Evolutionary conservation across 2,113 vertebrate species (phyloP).

Genomic region (Nasalis larvatus): DNA sequence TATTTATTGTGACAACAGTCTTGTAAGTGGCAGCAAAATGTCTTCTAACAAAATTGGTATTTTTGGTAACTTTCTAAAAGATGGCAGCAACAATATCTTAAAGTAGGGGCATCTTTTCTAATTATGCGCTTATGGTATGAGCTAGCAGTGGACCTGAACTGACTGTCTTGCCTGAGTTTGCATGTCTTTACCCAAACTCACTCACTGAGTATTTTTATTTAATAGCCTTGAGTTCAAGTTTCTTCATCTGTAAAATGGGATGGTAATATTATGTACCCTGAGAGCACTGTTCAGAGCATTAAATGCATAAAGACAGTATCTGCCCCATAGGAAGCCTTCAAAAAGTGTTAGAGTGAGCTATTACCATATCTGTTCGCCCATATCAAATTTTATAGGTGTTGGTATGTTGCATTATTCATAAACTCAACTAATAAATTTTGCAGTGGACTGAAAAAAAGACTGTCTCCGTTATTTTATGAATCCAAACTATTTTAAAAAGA

Average conservation of each 20-base stretch:
- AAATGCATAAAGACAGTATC: not conserved
- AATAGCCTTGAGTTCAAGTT: not conserved
- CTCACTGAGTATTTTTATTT: not conserved
- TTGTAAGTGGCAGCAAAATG: not conserved
- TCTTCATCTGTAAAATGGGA: not conserved
- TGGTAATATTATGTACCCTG: not conserved
- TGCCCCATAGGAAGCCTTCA: not conserved
- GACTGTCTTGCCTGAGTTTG: not conserved
- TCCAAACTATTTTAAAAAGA: not conserved
- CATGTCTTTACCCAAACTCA: not conserved
- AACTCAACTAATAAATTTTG: not conserved
- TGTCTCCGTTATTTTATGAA: not conserved
- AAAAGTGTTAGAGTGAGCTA: not conserved
- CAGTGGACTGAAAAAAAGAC: not conserved
- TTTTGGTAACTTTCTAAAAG: not conserved
- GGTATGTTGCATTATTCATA: not conserved
- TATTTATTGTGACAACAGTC: not conserved
- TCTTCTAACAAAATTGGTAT: not conserved
- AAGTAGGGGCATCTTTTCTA: not conserved
- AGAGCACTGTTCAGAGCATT: not conserved
- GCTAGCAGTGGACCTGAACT: not conserved
- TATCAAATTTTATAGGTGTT: not conserved
- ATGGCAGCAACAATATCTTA: not conserved
- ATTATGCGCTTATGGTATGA: not conserved
- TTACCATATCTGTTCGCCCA: not conserved